Evolutionary conservation across 2,888 invertebrate genomes (phyloP).

Genomic region (Brassicogethes aeneus): DNA sequence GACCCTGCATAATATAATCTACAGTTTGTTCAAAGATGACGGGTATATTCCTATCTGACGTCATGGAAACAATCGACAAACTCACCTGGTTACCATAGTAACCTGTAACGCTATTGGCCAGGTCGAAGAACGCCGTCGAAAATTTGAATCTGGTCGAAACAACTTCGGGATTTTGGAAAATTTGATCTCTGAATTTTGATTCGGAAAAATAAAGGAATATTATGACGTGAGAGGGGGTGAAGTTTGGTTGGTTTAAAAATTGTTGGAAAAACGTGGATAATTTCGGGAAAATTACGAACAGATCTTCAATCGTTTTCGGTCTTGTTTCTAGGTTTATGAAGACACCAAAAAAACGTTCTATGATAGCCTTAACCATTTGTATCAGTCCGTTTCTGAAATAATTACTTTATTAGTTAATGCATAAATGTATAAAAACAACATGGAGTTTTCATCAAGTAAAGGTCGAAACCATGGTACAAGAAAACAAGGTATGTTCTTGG

Average conservation of each 20-base stretch:
- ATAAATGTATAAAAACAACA: no score
- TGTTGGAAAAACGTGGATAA: conserved; percentile 18
- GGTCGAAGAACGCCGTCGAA: conserved; percentile 15
- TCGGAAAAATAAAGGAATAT: conserved; percentile 25
- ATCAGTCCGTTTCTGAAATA: conserved; percentile 25
- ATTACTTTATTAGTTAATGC: no score
- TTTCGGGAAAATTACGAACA: conserved; percentile 22
- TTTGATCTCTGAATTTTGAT: conserved; percentile 18
- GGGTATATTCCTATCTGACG: conserved; percentile 16
- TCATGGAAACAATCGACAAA: conserved; percentile 18
- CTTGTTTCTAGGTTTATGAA: conserved; percentile 16
- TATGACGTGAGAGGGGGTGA: no score
- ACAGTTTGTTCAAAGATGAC: conserved; percentile 15
- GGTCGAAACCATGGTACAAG: no score
- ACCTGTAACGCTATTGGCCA: conserved; percentile 19
- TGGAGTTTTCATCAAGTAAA: no score
- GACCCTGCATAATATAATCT: no score
- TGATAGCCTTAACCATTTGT: conserved; percentile 23
- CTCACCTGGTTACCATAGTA: conserved; percentile 20
- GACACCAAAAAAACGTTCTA: conserved; percentile 26
- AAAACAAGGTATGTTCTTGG: no score
- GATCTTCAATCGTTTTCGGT: conserved; percentile 22
- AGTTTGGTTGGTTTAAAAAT: no score
- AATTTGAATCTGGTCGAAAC: conserved; percentile 13
- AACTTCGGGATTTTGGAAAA: conserved; percentile 10